Base-by-base conservation (phyloP, 2,113 vertebrate genomes). In the Perca fluviatilis region DNA sequence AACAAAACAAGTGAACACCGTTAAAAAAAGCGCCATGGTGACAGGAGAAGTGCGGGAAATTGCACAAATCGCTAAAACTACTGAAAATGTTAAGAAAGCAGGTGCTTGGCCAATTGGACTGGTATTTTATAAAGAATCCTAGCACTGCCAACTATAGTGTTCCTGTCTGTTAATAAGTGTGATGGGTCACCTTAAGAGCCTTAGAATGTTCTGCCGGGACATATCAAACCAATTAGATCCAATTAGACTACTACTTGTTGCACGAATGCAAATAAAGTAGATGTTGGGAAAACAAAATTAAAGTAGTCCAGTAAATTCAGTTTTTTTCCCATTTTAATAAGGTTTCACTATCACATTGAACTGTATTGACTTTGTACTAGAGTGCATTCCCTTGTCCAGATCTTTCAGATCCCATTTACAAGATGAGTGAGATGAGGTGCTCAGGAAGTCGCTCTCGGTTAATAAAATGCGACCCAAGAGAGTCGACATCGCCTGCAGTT, bases 391-490 rank as follows among this genome's bases (percentile, higher is more conserved):
- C 47, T 65, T 67, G 65, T 74, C 63, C 85, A 83, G 77, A 80
- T 85, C 51, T 58, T 82, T 71, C 73, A 79, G 16, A 74, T 89
- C 74, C 71, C 81, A 69, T 88, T 84, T 73, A 82, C 71, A 69
- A 65, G 71, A 75, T 65, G 83, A 86, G 75, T 69, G 85, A 86
- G 87, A 84, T 61, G 83, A 83, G 69, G 53, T 53, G 80, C 68
- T 76, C 73, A 40, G 79, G 71, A 82, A 88, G 91, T 86, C 76
- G 68, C 69, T 46, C 74, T 54, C 43, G 62, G 80, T 86, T 91
- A 87, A 91, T 90, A 84, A 91, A 92, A 90, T 78, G 81, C 2
- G 25, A 74, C 85, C 79, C 50, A 3, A 40, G 82, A 86, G 88
- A 89, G 54, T 85, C 27, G 62, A 40, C 80, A 68, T 60, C 12